phyloP scores from a whole-genome alignment of 1,140 invertebrate species.

The Drosophila pectinifera region DNA sequence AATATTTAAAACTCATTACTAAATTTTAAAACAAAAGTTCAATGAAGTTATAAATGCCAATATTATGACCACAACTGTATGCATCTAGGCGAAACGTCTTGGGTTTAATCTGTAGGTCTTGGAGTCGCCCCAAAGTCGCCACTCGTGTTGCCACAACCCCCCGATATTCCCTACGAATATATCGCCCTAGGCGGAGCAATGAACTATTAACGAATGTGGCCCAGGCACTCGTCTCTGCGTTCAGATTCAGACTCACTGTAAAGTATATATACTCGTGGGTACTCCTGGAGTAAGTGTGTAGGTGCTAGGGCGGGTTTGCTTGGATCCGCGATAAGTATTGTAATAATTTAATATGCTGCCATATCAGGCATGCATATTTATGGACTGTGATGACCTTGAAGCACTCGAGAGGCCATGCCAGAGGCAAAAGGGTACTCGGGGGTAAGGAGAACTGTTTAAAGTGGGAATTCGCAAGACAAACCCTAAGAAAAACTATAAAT shows the following conservation, averaged over 20 bases:
- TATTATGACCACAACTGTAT: conserved; percentile 1
- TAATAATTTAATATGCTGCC: conserved; percentile 34
- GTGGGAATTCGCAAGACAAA: background rate
- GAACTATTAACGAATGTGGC: conserved; percentile 76
- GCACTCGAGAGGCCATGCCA: background rate
- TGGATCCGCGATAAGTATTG: conserved; percentile 32
- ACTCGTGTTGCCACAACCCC: conserved; percentile 37
- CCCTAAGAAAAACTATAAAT: too few species aligned
- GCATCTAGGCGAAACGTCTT: conserved; percentile 23
- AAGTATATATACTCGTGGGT: background rate
- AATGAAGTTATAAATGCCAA: background rate
- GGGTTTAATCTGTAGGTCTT: conserved; percentile 36
- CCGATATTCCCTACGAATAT: conserved; percentile 30
- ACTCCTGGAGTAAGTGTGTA: conserved; percentile 21
- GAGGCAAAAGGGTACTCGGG: conserved; percentile 20
- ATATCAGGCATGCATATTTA: conserved; percentile 46
- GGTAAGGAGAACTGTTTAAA: conserved; percentile 7
- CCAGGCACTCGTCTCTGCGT: conserved; percentile 42
- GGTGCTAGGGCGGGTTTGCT: conserved; percentile 31
- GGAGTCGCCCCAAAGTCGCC: conserved; percentile 50
- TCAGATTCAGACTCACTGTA: conserved; percentile 32
- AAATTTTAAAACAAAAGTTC: background rate
- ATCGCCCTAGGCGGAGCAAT: conserved; percentile 68
- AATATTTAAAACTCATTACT: too few species aligned
- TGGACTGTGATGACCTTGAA: conserved; percentile 35